Base-by-base conservation (phyloP, 2,797 vertebrate genomes). In the Myiotriccus ornatus region DNA sequence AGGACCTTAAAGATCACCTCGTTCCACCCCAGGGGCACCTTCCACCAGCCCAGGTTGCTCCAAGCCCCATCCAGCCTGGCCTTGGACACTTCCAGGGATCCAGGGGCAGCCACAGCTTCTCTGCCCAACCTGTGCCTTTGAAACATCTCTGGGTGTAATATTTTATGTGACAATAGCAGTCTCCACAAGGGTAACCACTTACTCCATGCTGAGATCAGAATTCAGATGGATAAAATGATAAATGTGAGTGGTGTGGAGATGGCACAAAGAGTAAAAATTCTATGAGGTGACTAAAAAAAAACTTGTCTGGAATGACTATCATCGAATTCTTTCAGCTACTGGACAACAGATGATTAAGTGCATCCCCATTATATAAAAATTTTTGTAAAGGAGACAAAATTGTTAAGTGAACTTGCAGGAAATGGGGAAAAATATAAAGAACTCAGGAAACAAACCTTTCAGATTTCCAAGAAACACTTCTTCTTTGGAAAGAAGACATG, bases 41-140 rank as follows among this genome's bases (percentile, higher is more conserved):
- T 0, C 8, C 37, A 57, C 9, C 0, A 0, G 4, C 4, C 78
- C 56, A 69, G 23, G 27, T 0, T 49, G 20, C 24, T 57, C 64
- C 43, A 50, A 69, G 1, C 27, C 9, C 23, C 0, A 0, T 37
- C 56, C 50, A 57, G 0, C 11, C 43, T 56, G 49, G 16, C 6
- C 19, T 25, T 4, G 79, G 56, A 0, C 56, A 19, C 2, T 64
- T 0, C 37, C 71, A 63, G 19, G 35, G 35, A 19, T 37, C 27
- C 19, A 44, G 44, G 43, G 32, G 11, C 56, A 63, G 7, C 49
- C 56, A 0, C 43, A 69, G 70, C 35, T 62, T 0, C 47, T 82
- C 19, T 20, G 62, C 14, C 7, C 9, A 27, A 15, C 22, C 53
- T 55, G 41, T 55, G 52, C 52, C 60, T 30, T n/a, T 5, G 55